These are phyloP conservation scores for Hydropsyche betteni DNA, from an alignment of 2,888 invertebrate genomes.

Conservation along the genomic window DNA sequence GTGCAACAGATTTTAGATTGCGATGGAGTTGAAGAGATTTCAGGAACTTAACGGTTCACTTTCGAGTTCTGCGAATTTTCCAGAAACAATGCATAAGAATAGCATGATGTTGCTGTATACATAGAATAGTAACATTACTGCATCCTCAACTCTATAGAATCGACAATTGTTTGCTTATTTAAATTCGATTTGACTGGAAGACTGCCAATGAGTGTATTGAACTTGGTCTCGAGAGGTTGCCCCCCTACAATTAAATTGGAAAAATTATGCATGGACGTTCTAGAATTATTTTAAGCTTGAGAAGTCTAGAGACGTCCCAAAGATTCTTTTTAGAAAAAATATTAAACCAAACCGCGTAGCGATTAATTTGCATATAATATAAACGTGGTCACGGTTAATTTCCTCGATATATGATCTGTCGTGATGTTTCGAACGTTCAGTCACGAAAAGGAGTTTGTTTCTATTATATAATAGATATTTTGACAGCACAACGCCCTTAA, in stretches of 20 bases:
- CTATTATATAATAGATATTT: background rate
- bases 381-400: conserved; percentile 5
- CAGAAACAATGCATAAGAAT: too few relatives aligned
- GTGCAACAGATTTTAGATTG: background rate
- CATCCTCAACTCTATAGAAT: background rate
- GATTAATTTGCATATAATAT: background rate
- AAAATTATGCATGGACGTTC: too few relatives aligned
- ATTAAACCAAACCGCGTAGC: background rate
- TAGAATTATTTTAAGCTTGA: too few relatives aligned
- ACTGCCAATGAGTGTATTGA: conserved; percentile 25
- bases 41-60: too few relatives aligned
- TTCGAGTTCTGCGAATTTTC: too few relatives aligned
- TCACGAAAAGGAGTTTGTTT: background rate
- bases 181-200: conserved; percentile 13
- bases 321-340: too few relatives aligned
- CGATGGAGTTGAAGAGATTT: too few relatives aligned
- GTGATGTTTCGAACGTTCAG: background rate
- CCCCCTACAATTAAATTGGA: background rate
- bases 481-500: conserved; percentile 18
- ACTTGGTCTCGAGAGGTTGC: conserved; percentile 21
- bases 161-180: conserved; percentile 28
- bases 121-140: too few relatives aligned
- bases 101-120: too few relatives aligned
- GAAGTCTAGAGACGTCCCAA: too few relatives aligned
- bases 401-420: conserved; percentile 14